Percentiles rank a stretch among this genome's conserved stretches.
Evolutionary conservation across 35 echinoderm and acorn worm genomes (phyloP).

Genomic region (Lytechinus variegatus): DNA sequence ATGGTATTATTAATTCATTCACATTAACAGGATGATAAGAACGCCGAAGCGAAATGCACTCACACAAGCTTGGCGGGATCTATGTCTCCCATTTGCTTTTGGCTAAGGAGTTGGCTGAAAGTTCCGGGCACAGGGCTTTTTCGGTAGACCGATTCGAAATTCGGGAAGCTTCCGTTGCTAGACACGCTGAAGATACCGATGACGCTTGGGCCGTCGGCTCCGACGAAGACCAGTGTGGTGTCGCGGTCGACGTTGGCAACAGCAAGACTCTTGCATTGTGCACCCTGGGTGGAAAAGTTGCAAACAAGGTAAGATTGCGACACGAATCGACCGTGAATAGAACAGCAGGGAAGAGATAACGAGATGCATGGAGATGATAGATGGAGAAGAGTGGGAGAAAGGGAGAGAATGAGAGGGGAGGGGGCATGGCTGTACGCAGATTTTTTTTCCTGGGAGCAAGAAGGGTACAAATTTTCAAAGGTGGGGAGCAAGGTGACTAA

Average conservation of each 20-base stretch:
- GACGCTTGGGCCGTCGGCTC: slow-evolving; percentile 41
- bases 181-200: slow-evolving; percentile 35
- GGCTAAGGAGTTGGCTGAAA: background rate
- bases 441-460: too few relatives aligned
- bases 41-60: background rate
- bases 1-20: too few relatives aligned
- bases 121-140: background rate
- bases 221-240: slow-evolving; percentile 36
- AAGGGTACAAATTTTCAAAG: too few relatives aligned
- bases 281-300: slow-evolving; percentile 26
- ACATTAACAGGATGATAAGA: background rate
- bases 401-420: background rate
- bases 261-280: slow-evolving; percentile 43
- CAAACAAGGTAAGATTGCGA: background rate
- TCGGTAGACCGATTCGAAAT: slow-evolving; percentile 28
- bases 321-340: background rate
- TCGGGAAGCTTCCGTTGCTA: background rate
- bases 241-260: background rate
- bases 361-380: background rate
- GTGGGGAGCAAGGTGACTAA: too few relatives aligned
- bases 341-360: background rate
- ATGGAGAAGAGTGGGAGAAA: background rate
- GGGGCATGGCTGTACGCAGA: background rate
- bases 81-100: background rate
- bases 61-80: slow-evolving; percentile 1